Evolutionary conservation across 2,113 vertebrate genomes (phyloP), one percentile per base, ranked within the genome.

Genomic region (Chrysochloris asiatica): DNA sequence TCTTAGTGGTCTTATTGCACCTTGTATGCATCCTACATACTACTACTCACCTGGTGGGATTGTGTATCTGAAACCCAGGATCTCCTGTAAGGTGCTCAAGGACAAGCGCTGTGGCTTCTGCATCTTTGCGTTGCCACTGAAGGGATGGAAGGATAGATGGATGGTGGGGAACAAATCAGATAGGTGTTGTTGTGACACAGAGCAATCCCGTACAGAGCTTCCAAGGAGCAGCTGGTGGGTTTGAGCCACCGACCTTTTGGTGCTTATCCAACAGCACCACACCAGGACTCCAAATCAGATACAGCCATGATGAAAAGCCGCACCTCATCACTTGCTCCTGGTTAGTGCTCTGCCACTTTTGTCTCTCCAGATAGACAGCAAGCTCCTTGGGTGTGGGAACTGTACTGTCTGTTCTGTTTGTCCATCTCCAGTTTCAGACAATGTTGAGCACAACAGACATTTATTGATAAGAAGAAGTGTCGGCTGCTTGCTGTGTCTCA

Each of bases 111-210:
- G 24, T 43, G 41, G 14, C 14, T 11, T 4, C 13, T 19, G 3
- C 50, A 0, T 16, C 41, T 17, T 1, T 19, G 21, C 41, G n/a
- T 21, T 17, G 2, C 14, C 30, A 14, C 8, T 1, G 21, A 11
- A 22, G n/a, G 4, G 26, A n/a, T 1, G 1, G 36, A 0, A 14
- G 38, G 9, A 9, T 8, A n/a, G 36, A 21, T 8, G 43, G 36
- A 21, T 14, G n/a, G 4, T 4, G 11, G 17, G 33, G 2, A 69
- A 7, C 4, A 1, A 30, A 21, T 21, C 17, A 30, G 56, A 36
- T 4, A 41, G 0, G 1, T 61, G 54, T 56, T 56, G 54, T 56
- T 56, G 24, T 56, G n/a, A n/a, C n/a, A n/a, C n/a, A n/a, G n/a
- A n/a, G n/a, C n/a, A n/a, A n/a, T n/a, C n/a, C n/a, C n/a, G n/a